Evolutionary conservation across 2,113 vertebrate genomes (phyloP).

Genomic region (Vulpes lagopus): DNA sequence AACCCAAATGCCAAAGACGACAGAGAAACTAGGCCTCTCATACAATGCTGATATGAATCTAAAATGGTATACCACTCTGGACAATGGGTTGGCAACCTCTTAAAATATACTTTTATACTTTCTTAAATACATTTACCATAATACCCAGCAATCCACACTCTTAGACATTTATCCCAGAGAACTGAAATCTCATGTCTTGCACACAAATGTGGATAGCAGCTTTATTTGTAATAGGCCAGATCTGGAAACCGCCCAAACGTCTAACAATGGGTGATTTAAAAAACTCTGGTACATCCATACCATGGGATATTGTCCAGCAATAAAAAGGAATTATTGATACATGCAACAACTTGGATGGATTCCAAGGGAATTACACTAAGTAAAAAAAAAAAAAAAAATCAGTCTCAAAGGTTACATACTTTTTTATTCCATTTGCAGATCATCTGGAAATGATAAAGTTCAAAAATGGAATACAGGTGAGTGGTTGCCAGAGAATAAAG

Average conservation of each 20-base stretch:
- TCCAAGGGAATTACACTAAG: background rate
- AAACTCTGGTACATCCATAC: background rate
- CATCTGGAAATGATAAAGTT: background rate
- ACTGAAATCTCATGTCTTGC: background rate
- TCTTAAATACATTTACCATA: background rate
- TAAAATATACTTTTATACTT: background rate
- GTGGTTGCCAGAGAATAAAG: background rate
- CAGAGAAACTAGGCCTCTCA: background rate
- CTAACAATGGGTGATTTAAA: background rate
- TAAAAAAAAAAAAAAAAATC: background rate
- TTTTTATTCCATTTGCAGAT: background rate
- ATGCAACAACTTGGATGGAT: background rate
- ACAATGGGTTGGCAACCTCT: background rate
- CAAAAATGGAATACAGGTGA: background rate
- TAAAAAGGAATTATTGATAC: background rate
- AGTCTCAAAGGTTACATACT: constrained; percentile 21
- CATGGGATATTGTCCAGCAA: background rate
- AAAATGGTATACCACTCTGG: background rate
- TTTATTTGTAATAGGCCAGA: background rate
- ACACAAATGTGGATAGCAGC: background rate
- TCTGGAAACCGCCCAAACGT: background rate
- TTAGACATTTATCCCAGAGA: background rate
- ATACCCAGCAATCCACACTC: background rate
- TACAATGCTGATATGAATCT: background rate
- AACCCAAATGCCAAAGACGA: background rate